Evolutionary conservation across 1,140 invertebrate genomes (phyloP).

Genomic region (Dendroctonus valens): DNA sequence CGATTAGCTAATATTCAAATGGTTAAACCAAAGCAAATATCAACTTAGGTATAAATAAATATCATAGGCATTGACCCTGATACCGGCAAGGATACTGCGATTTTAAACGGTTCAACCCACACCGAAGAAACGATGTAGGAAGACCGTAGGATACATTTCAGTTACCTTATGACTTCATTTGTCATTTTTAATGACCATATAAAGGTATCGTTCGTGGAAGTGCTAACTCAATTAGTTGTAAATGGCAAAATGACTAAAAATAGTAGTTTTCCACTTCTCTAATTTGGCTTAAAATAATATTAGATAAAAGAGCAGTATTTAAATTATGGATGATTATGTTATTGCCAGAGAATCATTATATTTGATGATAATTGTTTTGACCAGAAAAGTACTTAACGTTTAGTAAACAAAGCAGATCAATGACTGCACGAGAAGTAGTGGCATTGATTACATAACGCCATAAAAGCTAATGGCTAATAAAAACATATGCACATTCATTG

Average conservation of each 20-base stretch:
- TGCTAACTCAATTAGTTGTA: slow-evolving; percentile 9
- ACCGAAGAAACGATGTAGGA: slow-evolving; percentile 19
- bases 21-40: slow-evolving; percentile 2
- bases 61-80: slow-evolving; percentile 30
- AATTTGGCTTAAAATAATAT: too few species aligned
- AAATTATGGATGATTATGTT: too few species aligned
- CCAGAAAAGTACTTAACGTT: too few species aligned
- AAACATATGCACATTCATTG: too few species aligned
- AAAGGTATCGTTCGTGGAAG: slow-evolving; percentile 7
- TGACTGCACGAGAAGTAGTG: too few species aligned
- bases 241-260: slow-evolving; percentile 18
- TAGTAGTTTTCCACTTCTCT: not conserved
- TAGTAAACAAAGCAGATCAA: too few species aligned
- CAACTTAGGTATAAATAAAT: slow-evolving; percentile 15
- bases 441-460: too few species aligned
- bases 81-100: slow-evolving; percentile 24
- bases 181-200: slow-evolving; percentile 32
- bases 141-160: slow-evolving; percentile 27
- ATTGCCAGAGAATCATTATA: too few species aligned
- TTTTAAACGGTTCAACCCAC: slow-evolving; percentile 24
- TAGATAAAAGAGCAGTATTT: too few species aligned
- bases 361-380: too few species aligned
- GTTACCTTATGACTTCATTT: slow-evolving; percentile 33
- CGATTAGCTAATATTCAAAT: too few species aligned
- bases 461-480: too few species aligned